These are phyloP conservation scores for Lophotis ruficrista DNA, from an alignment of 2,113 vertebrate species.

Conservation along the genomic window DNA sequence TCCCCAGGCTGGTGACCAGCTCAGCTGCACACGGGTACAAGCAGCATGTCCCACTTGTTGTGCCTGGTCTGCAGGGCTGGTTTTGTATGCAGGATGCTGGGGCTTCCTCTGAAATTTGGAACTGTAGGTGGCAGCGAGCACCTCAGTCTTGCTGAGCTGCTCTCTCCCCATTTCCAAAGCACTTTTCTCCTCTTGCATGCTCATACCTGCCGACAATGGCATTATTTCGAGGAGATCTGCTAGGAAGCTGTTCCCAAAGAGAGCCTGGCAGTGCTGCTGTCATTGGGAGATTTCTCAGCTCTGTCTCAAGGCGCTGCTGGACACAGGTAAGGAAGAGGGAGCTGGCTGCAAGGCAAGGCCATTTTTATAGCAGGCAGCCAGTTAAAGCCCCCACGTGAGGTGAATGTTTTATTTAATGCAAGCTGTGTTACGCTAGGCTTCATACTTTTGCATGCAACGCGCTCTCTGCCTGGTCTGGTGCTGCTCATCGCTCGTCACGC, in stretches of 20 bases:
- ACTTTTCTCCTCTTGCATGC: accelerated
- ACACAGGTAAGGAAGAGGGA: neutral
- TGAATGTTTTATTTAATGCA: neutral
- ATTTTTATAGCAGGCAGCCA: accelerated
- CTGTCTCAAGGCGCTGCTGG: neutral
- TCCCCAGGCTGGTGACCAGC: no score
- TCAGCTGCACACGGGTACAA: neutral
- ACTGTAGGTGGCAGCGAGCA: neutral
- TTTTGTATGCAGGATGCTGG: accelerated
- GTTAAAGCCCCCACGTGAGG: accelerated
- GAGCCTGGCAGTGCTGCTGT: neutral
- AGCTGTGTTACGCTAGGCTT: accelerated
- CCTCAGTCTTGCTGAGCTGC: neutral
- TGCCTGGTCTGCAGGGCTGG: neutral
- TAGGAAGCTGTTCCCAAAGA: neutral
- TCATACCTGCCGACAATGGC: neutral
- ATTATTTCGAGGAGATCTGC: neutral
- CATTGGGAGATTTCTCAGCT: accelerated
- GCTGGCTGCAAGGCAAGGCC: no score
- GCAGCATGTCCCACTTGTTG: accelerated
- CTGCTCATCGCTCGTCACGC: accelerated
- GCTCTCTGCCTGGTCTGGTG: neutral
- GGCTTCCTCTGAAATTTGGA: neutral
- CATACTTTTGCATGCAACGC: accelerated
- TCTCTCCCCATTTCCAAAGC: neutral